Conservation (phyloP, 2,888 invertebrate genomes). For the Metalampra italica region DNA sequence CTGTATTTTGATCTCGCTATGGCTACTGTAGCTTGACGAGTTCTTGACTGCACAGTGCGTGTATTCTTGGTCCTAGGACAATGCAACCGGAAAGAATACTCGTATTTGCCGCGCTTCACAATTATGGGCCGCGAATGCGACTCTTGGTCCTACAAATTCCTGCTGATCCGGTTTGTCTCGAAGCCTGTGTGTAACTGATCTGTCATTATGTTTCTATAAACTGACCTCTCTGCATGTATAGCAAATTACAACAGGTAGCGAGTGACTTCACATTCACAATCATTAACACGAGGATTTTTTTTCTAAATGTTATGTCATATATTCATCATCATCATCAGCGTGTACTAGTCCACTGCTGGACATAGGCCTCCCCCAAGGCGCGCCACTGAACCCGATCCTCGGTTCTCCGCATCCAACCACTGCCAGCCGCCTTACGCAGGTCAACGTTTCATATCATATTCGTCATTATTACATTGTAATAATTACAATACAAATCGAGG, state of each 20-base stretch:
- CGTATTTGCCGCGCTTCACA: conserved; percentile 1
- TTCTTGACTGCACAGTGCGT: conserved; percentile 4
- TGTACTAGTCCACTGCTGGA: no score
- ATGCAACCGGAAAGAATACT: conserved; percentile 15
- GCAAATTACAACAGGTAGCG: not conserved
- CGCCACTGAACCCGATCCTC: no score
- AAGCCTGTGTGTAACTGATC: conserved; percentile 40
- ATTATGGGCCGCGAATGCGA: conserved; percentile 3
- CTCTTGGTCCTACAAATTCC: conserved; percentile 25
- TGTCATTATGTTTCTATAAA: conserved; percentile 45
- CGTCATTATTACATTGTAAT: no score
- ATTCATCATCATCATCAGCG: no score
- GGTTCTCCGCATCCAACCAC: no score
- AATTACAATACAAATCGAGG: not conserved
- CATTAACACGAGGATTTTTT: no score
- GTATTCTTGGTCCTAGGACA: conserved; percentile 24
- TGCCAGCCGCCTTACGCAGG: no score
- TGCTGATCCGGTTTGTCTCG: conserved; percentile 51
- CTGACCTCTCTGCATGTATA: conserved; percentile 7
- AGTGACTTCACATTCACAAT: not conserved
- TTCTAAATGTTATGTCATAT: no score
- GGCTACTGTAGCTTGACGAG: no score
- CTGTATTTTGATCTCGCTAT: no score
- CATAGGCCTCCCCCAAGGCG: no score
- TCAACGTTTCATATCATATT: no score